phyloP scores from a whole-genome alignment of 1,140 invertebrate species.

The Papilio glaucus region DNA sequence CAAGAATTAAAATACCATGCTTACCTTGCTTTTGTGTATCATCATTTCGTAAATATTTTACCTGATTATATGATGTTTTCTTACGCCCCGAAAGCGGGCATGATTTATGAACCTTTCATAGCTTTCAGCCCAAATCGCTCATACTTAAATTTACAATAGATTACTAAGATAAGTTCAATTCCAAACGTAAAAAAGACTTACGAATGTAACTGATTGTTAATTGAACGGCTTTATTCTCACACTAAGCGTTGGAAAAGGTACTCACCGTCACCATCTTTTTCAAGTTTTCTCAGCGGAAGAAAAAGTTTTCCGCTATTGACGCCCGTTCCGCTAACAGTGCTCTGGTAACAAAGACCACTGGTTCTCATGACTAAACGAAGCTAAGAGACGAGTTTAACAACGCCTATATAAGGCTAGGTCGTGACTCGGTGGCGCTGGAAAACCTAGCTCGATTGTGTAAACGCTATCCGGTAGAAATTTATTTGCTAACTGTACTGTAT shows the following conservation, averaged over 20 bases:
- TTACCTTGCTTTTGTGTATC: too few species aligned
- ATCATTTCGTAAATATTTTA: too few species aligned
- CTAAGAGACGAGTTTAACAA: conserved; percentile 21
- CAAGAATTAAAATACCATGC: too few species aligned
- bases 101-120: too few species aligned
- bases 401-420: conserved; percentile 21
- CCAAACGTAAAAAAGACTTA: too few species aligned
- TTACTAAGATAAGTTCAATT: too few species aligned
- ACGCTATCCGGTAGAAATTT: neutral
- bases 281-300: conserved; percentile 13
- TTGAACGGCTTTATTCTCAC: neutral
- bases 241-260: neutral
- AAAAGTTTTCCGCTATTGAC: conserved; percentile 34
- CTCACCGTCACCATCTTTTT: neutral
- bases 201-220: neutral
- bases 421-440: neutral
- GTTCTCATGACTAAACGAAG: conserved; percentile 27
- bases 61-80: too few species aligned
- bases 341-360: conserved; percentile 24
- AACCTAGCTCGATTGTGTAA: conserved; percentile 1
- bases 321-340: conserved; percentile 15
- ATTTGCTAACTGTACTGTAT: neutral
- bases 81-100: too few species aligned
- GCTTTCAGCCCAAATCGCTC: too few species aligned
- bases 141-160: too few species aligned